These are phyloP conservation scores for Benthosema pterotum DNA, from an alignment of 2,797 vertebrate species.

Conservation along the genomic window DNA sequence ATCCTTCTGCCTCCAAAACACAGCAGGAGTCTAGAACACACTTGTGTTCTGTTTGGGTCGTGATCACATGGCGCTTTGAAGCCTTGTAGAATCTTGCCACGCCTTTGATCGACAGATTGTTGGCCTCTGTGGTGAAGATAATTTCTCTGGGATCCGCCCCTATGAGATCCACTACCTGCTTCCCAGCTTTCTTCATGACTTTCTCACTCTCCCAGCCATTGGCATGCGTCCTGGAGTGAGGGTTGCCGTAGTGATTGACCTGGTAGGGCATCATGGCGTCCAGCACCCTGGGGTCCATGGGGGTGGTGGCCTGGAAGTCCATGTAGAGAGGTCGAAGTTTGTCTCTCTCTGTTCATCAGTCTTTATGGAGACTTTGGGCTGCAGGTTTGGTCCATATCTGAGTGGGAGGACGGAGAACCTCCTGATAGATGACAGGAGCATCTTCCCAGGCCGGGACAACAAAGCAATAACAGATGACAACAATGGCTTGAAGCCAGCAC, in stretches of 20 bases:
- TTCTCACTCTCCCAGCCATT: neutral
- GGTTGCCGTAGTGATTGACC: neutral
- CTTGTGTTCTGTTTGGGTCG: slow-evolving; percentile 89
- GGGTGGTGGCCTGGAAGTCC: neutral
- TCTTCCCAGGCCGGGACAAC: too few species aligned
- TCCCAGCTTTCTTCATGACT: neutral
- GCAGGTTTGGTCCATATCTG: too few species aligned
- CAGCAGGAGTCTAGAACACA: slow-evolving; percentile 90
- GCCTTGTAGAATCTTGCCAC: slow-evolving; percentile 88
- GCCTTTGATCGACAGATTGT: slow-evolving; percentile 90
- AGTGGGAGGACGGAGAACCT: too few species aligned
- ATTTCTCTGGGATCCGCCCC: slow-evolving; percentile 87
- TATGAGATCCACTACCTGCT: slow-evolving; percentile 88
- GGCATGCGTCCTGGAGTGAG: neutral
- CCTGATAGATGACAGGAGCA: too few species aligned
- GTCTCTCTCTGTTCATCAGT: too few species aligned
- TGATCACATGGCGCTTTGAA: slow-evolving; percentile 86
- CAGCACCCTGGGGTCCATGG: neutral
- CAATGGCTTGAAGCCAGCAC: too few species aligned
- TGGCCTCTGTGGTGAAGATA: slow-evolving; percentile 90
- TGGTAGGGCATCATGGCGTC: neutral
- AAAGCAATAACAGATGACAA: too few species aligned
- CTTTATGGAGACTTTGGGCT: too few species aligned
- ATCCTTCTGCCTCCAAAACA: slow-evolving; percentile 86
- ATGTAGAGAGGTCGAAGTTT: neutral